Evolutionary conservation across 2,888 invertebrate species (phyloP).

Genomic region (Heliothis peltigera): DNA sequence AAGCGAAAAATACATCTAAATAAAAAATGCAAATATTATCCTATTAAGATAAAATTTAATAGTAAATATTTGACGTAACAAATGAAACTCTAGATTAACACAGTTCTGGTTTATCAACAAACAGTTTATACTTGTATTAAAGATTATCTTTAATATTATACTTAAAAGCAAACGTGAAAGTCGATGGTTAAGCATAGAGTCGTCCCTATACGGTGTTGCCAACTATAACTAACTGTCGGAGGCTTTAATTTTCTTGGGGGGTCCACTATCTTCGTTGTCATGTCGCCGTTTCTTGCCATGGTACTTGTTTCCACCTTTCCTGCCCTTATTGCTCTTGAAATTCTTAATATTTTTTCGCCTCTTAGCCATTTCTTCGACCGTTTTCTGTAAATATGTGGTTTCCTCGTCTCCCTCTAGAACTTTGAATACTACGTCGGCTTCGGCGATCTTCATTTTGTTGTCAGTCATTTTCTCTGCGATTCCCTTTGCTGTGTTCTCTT

Average conservation of each 20-base stretch:
- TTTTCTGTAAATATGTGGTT: slow-evolving; percentile 91
- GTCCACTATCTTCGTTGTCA: slow-evolving; percentile 72
- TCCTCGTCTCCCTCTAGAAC: slow-evolving; percentile 93
- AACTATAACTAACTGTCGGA: slow-evolving; percentile 71
- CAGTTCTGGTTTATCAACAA: slow-evolving; percentile 49
- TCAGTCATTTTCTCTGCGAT: slow-evolving; percentile 91
- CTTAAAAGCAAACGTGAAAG: slow-evolving; percentile 53
- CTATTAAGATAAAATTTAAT: slow-evolving; percentile 59
- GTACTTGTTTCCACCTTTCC: slow-evolving; percentile 59
- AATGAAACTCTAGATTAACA: slow-evolving; percentile 52
- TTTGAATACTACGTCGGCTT: slow-evolving; percentile 87
- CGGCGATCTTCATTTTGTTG: slow-evolving; percentile 89
- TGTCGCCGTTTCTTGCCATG: slow-evolving; percentile 76
- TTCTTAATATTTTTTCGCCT: slow-evolving; percentile 86
- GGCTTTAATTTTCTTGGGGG: slow-evolving; percentile 73
- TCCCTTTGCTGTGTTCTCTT: slow-evolving; percentile 92
- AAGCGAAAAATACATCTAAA: neutral
- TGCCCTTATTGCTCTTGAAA: slow-evolving; percentile 75
- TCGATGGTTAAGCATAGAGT: slow-evolving; percentile 53
- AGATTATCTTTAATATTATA: slow-evolving; percentile 46
- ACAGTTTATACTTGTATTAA: slow-evolving; percentile 49
- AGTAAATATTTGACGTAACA: slow-evolving; percentile 54
- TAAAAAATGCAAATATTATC: slow-evolving; percentile 13
- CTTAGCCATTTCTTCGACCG: slow-evolving; percentile 90
- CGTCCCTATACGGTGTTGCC: slow-evolving; percentile 18